phyloP scores from a whole-genome alignment of 2,797 vertebrate genomes.

The Chaunax sp. region DNA sequence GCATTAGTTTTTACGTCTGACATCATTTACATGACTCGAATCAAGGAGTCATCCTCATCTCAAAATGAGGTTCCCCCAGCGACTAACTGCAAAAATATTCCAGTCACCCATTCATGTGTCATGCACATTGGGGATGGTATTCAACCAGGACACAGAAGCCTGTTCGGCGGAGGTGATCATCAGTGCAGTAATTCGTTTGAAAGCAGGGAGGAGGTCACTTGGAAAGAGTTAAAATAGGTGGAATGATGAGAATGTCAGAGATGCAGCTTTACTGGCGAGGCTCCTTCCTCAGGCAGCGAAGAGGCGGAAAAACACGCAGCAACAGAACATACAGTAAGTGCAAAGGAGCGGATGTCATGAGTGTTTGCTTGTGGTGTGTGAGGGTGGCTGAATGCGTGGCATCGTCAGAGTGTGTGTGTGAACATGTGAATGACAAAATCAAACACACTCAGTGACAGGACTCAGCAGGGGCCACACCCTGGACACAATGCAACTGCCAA shows the following conservation, averaged over 20 bases:
- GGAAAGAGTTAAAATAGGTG: slow-evolving; percentile 68
- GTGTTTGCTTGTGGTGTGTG: slow-evolving; percentile 6
- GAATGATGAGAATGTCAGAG: slow-evolving; percentile 83
- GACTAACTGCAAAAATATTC: slow-evolving; percentile 54
- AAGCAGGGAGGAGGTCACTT: slow-evolving; percentile 54
- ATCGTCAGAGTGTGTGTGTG: slow-evolving; percentile 32
- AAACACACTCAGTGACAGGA: slow-evolving; percentile 41
- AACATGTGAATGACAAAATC: slow-evolving; percentile 26
- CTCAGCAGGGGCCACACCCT: slow-evolving; percentile 58
- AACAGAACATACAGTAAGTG: slow-evolving; percentile 1
- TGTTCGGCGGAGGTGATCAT: slow-evolving; percentile 6
- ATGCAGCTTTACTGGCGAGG: slow-evolving; percentile 64
- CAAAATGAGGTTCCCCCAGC: slow-evolving; percentile 24
- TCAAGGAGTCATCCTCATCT: slow-evolving; percentile 38
- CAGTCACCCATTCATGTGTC: slow-evolving; percentile 36
- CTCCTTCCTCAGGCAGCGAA: slow-evolving; percentile 60
- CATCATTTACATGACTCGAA: slow-evolving; percentile 2
- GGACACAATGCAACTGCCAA: slow-evolving; percentile 39
- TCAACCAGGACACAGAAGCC: slow-evolving; percentile 1
- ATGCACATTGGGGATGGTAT: neutral
- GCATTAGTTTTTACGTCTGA: slow-evolving; percentile 17
- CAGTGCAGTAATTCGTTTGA: slow-evolving; percentile 46
- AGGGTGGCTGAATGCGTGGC: slow-evolving; percentile 27
- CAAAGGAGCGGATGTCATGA: neutral
- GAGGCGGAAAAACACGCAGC: neutral